Evolutionary conservation across 1,140 invertebrate species (phyloP).

Genomic region (Aphidius gifuensis): DNA sequence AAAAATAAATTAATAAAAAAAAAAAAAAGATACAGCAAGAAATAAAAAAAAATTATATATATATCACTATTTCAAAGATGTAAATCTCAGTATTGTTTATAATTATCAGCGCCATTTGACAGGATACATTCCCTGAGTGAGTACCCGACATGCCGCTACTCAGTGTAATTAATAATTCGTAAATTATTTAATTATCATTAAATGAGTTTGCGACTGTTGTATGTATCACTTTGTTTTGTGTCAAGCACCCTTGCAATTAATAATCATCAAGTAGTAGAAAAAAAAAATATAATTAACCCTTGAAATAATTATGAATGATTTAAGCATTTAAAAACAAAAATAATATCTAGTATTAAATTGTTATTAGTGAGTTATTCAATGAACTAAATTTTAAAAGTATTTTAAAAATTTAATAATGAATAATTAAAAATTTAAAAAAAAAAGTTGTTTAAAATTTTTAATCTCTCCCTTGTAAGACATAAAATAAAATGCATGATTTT

Average conservation of each 20-base stretch:
- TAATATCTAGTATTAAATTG: not conserved
- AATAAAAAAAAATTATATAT: conserved; percentile 39
- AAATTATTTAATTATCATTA: conserved; percentile 41
- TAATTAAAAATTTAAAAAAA: not conserved
- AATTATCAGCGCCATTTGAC: conserved; percentile 57
- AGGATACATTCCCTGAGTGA: conserved; percentile 56
- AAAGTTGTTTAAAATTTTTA: not conserved
- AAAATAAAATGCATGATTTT: conserved; percentile 44
- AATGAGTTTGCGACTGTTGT: conserved; percentile 40
- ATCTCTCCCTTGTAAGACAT: too few species aligned
- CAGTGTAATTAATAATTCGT: conserved; percentile 50
- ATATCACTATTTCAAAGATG: conserved; percentile 52
- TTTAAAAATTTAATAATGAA: conserved; percentile 3
- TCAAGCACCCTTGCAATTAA: conserved; percentile 41
- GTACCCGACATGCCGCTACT: conserved; percentile 55
- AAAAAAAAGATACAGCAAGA: not conserved
- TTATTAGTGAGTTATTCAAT: conserved; percentile 4
- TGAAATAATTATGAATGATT: not conserved
- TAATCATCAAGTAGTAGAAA: conserved; percentile 16
- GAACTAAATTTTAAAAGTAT: conserved; percentile 3
- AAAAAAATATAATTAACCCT: not conserved
- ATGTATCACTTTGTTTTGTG: conserved; percentile 45
- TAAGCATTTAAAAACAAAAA: not conserved
- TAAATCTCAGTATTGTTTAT: conserved; percentile 56
- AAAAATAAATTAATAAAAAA: not conserved